Evolutionary conservation across 2,113 vertebrate species (phyloP), one percentile per base, ranked within the genome.

Genomic region (Smithornis capensis): DNA sequence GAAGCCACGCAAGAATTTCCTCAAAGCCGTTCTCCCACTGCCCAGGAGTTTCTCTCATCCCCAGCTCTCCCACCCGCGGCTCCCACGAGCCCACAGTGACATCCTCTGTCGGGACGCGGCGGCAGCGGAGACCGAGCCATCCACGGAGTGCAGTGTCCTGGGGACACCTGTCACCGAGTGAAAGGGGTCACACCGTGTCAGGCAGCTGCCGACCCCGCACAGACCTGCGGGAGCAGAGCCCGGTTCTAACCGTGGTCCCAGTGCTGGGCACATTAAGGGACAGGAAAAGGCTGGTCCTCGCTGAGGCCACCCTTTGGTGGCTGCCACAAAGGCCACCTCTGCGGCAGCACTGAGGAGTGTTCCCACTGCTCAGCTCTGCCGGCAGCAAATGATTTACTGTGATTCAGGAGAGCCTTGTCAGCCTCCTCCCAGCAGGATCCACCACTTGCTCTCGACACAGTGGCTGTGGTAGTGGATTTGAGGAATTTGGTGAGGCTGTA

Each of bases 21-120:
- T 14, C 9, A 0, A 18, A 50, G 83, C 18, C 28, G 17, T 10
- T 35, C 22, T 7, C 56, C 56, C 63, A 1, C 10, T 0, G 2
- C 33, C 33, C 37, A 1, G 47, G 35, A 38, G 22, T 1, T 50
- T 16, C 12, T 14, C 2, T 3, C 77, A 50, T 29, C 65, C 68
- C 5, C 73, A 3, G 44, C 55, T 63, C 65, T 64, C 15, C 77
- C 76, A 28, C 35, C 28, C n/a, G 14, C 14, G 3, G 69, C 75
- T 75, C 67, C 49, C 87, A 4, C 29, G 14, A 10, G 83, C 73
- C 5, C 89, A 85, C 96, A 96, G 90, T 92, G 96, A 95, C 95
- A 93, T 94, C 96, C 91, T 80, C 92, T 10, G 44, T 89, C 25
- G 9, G 88, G 90, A 87, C 6, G 5, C 2, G 9, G 91, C 83